A percentile compares a stretch with the other conserved stretches of the same genome.
These are phyloP conservation scores for Gobiocypris rarus DNA, from an alignment of 2,113 vertebrate genomes.

Conservation along the genomic window DNA sequence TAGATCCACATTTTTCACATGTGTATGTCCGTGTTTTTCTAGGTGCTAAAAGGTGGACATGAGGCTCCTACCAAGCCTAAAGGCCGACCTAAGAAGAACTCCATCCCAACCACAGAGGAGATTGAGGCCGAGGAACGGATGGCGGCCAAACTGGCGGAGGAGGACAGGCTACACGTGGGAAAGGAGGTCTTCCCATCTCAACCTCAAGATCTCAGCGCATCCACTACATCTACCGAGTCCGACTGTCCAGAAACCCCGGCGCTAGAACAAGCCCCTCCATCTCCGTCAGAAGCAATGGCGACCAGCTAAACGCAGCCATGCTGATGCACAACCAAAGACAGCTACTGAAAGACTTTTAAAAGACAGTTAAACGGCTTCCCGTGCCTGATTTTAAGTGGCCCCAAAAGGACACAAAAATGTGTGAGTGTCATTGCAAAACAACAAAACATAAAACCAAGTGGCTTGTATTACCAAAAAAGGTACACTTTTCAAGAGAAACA, in stretches of 20 bases:
- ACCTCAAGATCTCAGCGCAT: conserved; percentile 63
- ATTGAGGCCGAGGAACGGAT: conserved; percentile 94
- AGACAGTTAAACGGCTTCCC: conserved; percentile 29
- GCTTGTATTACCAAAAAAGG: background rate
- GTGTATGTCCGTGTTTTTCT: conserved; percentile 54
- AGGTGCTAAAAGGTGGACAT: conserved; percentile 98
- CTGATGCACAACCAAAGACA: conserved; percentile 69
- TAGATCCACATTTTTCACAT: conserved; percentile 64
- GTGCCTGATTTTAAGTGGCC: conserved; percentile 5
- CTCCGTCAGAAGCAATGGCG: conserved; percentile 64
- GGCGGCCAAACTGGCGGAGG: conserved; percentile 77
- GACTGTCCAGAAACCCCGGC: conserved; percentile 59
- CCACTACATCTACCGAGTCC: conserved; percentile 58
- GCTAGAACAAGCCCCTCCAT: conserved; percentile 57
- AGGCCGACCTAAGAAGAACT: conserved; percentile 98
- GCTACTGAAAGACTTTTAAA: conserved; percentile 58
- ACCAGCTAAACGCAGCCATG: conserved; percentile 68
- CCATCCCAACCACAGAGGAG: conserved; percentile 96
- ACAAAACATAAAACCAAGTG: background rate
- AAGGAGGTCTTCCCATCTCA: conserved; percentile 66
- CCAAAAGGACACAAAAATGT: background rate
- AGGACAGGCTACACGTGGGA: conserved; percentile 63
- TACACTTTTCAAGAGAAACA: background rate
- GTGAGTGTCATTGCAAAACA: conserved; percentile 8
- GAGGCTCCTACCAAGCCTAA: conserved; percentile 98